These are phyloP conservation scores for Ennomos quercinarius DNA, from an alignment of 2,888 invertebrate species.

Conservation along the genomic window DNA sequence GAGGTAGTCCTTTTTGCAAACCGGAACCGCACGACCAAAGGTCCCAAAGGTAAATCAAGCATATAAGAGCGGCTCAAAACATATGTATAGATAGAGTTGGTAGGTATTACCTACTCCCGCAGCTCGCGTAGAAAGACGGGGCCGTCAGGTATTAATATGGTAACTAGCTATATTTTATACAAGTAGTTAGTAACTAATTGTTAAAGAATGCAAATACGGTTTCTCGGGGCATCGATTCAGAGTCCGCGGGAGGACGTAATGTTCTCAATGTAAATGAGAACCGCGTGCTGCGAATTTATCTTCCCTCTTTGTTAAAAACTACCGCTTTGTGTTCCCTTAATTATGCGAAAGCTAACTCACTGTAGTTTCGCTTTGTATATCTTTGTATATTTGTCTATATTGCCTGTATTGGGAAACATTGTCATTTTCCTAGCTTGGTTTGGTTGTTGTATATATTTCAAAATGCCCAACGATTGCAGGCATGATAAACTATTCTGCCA, in stretches of 20 bases:
- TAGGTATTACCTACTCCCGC: too few relatives aligned
- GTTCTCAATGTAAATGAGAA: conserved; percentile 74
- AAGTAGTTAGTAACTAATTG: conserved; percentile 76
- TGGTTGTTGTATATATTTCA: neutral
- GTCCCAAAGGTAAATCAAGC: too few relatives aligned
- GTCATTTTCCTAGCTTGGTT: too few relatives aligned
- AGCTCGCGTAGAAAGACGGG: too few relatives aligned
- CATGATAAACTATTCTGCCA: neutral
- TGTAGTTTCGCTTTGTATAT: conserved; percentile 37
- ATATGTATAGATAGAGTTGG: too few relatives aligned
- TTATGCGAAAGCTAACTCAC: conserved; percentile 41
- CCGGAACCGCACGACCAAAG: too few relatives aligned
- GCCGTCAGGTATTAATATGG: too few relatives aligned
- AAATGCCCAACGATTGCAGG: conserved; percentile 2
- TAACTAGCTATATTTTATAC: conserved; percentile 49
- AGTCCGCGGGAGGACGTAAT: conserved; percentile 62
- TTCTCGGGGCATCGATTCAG: conserved; percentile 56
- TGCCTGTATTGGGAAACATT: too few relatives aligned
- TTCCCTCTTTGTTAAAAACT: conserved; percentile 47
- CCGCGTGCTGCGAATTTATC: conserved; percentile 59
- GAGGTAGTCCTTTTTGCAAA: too few relatives aligned
- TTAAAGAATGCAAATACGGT: conserved; percentile 72
- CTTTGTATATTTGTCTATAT: too few relatives aligned
- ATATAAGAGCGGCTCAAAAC: too few relatives aligned
- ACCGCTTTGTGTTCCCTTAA: conserved; percentile 40